These are phyloP conservation scores for Helarctos malayanus DNA, from an alignment of 2,797 vertebrate genomes.

Conservation along the genomic window DNA sequence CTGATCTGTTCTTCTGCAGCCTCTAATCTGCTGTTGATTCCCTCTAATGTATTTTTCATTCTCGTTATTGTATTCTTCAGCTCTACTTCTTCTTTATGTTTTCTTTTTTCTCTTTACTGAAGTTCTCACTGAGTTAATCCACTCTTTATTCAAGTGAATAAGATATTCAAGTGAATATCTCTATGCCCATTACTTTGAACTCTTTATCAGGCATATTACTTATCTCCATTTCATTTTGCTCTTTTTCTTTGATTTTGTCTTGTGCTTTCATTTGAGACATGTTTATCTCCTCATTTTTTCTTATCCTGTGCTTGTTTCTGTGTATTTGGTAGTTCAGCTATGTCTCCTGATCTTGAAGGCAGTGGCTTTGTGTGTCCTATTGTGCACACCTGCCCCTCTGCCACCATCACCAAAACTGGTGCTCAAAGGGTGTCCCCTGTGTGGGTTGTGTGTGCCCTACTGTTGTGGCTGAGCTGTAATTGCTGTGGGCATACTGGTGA, in stretches of 20 bases:
- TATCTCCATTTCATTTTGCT: background rate
- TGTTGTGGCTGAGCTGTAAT: background rate
- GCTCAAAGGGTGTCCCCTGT: background rate
- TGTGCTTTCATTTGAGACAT: background rate
- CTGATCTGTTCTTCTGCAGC: background rate
- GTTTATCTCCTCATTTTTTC: background rate
- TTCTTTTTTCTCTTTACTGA: background rate
- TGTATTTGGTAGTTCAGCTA: background rate
- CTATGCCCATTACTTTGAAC: background rate
- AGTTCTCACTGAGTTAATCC: background rate
- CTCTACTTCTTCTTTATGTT: background rate
- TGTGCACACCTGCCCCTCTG: background rate
- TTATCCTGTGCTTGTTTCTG: background rate
- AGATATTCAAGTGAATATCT: background rate
- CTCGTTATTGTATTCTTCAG: background rate
- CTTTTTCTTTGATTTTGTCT: background rate
- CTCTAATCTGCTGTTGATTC: background rate
- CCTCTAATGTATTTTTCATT: background rate
- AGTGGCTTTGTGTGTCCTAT: background rate
- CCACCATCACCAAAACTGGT: background rate
- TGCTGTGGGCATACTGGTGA: background rate
- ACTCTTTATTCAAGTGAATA: background rate
- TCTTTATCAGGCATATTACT: background rate
- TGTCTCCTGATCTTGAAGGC: background rate
- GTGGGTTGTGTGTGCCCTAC: background rate